Evolutionary conservation across 2,113 vertebrate genomes (phyloP), one percentile per base, ranked within the genome.

Genomic region (Oostethus manadensis): DNA sequence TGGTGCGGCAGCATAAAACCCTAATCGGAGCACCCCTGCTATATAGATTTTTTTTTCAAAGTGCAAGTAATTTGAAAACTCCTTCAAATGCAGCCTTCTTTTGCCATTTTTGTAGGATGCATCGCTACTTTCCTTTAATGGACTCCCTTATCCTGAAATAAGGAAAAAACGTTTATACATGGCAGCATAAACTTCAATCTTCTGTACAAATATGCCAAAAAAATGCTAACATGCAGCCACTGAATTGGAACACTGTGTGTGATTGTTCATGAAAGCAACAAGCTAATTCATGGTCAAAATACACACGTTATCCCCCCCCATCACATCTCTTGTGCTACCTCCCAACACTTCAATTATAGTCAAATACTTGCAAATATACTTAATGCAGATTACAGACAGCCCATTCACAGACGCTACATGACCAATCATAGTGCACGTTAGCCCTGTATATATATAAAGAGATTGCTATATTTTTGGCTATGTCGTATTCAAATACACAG

Each of bases 351-450:
- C 56, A 40, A 58, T 42, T 66, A 71, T 43, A 62, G 71, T 79
- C 62, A 82, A 85, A 84, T 85, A 84, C 66, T 73, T 69, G 67
- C 71, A 78, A 77, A 81, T 77, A 80, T 76, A 86, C 57, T 51
- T 64, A 63, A 80, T 69, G 82, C 62, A 64, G 81, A 81, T 83
- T 84, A 84, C 67, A 86, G 75, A 78, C 70, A 87, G 64, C 77
- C 81, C 74, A 77, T 83, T 82, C 62, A 77, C 68, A 78, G 80
- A 76, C 65, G 68, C 78, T 73, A 78, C 60, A 65, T 66, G 70
- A 80, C 79, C 77, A 82, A 78, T 73, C 67, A 80, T 54, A 69
- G 84, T 72, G 85, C 80, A 86, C 56, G 51, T 74, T 64, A 84
- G 79, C 79, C 84, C 71, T 18, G 46, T 18, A 79, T 79, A 71